phyloP scores from a whole-genome alignment of 2,113 vertebrate species.

The Maccullochella peelii region DNA sequence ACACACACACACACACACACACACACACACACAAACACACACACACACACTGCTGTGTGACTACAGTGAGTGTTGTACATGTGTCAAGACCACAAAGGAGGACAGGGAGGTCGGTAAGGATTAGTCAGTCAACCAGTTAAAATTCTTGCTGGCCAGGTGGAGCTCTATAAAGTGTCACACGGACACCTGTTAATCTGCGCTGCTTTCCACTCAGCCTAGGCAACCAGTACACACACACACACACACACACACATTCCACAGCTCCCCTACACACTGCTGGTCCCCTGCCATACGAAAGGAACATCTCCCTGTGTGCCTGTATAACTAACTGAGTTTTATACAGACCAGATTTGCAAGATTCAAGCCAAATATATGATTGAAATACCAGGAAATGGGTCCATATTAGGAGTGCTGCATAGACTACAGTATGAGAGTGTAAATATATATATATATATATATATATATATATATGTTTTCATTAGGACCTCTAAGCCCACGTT shows the following conservation, averaged over 20 bases:
- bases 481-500: slow-evolving; percentile 2
- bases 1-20: not conserved
- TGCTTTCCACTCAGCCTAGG: slow-evolving; percentile 62
- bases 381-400: slow-evolving; percentile 29
- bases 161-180: slow-evolving; percentile 60
- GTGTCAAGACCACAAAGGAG: slow-evolving; percentile 29
- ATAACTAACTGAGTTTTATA: slow-evolving; percentile 22
- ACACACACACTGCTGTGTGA: slow-evolving; percentile 1
- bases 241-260: slow-evolving; percentile 23
- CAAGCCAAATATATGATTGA: slow-evolving; percentile 13
- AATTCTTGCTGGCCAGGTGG: slow-evolving; percentile 77
- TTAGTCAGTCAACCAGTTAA: slow-evolving; percentile 68
- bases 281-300: not conserved
- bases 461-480: not conserved
- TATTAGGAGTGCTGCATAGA: slow-evolving; percentile 21
- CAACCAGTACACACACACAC: slow-evolving; percentile 29
- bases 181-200: slow-evolving; percentile 40
- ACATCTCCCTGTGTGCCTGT: slow-evolving; percentile 11
- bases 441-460: not conserved
- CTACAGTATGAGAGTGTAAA: not conserved
- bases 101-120: slow-evolving; percentile 36
- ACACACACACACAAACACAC: not conserved
- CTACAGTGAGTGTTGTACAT: slow-evolving; percentile 31
- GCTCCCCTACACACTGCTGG: slow-evolving; percentile 14
- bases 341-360: slow-evolving; percentile 1